Conservation (phyloP, 2,797 vertebrate species). For the Euphonia xanthogaster region DNA sequence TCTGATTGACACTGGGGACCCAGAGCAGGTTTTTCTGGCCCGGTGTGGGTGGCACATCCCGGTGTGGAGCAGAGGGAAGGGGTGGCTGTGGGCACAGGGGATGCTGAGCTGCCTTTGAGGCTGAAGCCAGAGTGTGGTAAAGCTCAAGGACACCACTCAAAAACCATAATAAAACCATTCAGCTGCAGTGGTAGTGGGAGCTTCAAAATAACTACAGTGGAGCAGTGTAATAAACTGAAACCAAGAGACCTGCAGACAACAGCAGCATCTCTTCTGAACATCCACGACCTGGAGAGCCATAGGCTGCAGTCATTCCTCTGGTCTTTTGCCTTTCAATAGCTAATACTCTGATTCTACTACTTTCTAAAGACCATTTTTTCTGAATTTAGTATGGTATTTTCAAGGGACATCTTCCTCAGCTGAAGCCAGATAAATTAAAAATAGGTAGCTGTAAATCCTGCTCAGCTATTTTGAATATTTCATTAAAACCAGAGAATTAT, state of each 20-base stretch:
- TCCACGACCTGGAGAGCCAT: not conserved
- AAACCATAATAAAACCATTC: conserved; percentile 40
- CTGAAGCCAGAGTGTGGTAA: not conserved
- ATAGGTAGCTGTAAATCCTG: not conserved
- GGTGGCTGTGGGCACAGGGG: conserved; percentile 1
- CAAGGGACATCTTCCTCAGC: not conserved
- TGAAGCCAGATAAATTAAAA: not conserved
- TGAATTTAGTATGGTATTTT: not conserved
- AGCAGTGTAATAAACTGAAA: not conserved
- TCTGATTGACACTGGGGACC: not conserved
- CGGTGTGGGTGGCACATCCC: not conserved
- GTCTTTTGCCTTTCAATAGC: not conserved
- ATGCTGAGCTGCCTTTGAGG: conserved; percentile 10
- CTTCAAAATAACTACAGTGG: conserved; percentile 13
- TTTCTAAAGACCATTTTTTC: not conserved
- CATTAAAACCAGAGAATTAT: not conserved
- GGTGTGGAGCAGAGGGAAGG: not conserved
- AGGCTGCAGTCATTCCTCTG: not conserved
- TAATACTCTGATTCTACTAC: not conserved
- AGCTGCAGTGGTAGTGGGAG: not conserved
- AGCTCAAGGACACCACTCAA: conserved; percentile 30
- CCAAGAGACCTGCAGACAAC: not conserved
- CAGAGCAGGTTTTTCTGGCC: not conserved
- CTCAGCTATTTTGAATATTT: not conserved
- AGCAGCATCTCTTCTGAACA: not conserved